Conservation (phyloP, 2,797 vertebrate species). For the Dromococcyx pavoninus region DNA sequence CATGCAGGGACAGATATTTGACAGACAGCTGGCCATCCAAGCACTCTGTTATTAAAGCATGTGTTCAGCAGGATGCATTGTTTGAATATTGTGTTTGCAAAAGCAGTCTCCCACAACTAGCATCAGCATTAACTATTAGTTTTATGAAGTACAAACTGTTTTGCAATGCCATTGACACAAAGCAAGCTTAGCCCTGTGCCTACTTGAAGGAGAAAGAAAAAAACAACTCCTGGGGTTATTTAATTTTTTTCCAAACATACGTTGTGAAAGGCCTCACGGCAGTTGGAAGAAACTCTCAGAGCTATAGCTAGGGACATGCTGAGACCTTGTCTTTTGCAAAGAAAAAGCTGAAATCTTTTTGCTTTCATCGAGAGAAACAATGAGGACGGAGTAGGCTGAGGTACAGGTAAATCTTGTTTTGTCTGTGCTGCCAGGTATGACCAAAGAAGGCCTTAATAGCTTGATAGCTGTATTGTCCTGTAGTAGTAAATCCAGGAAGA, state of each 20-base stretch:
- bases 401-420: neutral
- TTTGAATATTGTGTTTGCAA: conserved; percentile 15
- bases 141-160: conserved; percentile 40
- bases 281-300: conserved; percentile 32
- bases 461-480: neutral
- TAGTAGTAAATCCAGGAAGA: neutral
- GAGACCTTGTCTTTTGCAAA: conserved; percentile 14
- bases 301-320: conserved; percentile 34
- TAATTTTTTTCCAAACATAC: conserved; percentile 40
- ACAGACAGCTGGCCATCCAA: conserved; percentile 29
- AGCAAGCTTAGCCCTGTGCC: neutral
- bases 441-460: neutral
- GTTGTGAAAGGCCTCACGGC: conserved; percentile 2
- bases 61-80: conserved; percentile 19
- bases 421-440: neutral
- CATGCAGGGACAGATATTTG: conserved; percentile 2
- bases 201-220: conserved; percentile 28
- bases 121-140: conserved; percentile 41
- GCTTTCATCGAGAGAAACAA: conserved; percentile 18
- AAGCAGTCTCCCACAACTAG: conserved; percentile 13
- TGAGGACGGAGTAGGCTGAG: neutral
- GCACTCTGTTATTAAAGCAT: conserved; percentile 2
- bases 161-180: conserved; percentile 41
- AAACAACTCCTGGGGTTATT: conserved; percentile 31
- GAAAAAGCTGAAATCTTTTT: neutral